Evolutionary conservation across 1,140 invertebrate species (phyloP).

Genomic region (Pachypeltis micranthus): DNA sequence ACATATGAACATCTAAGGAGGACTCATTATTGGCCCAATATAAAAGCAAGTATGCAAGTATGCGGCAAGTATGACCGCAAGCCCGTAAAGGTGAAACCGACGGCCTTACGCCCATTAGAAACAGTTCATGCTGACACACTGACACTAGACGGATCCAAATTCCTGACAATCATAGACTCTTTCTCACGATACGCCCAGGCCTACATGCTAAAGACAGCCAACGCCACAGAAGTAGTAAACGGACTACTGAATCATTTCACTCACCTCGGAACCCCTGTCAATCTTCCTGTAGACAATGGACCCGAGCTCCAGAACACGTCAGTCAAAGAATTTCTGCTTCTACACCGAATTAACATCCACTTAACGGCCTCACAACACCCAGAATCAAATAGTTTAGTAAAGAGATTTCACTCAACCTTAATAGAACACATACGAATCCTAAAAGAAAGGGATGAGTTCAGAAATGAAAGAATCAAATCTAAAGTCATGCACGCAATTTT

Average conservation of each 20-base stretch:
- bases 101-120: no score
- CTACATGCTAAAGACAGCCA: neutral
- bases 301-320: neutral
- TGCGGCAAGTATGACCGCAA: no score
- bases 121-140: neutral
- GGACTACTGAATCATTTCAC: neutral
- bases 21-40: no score
- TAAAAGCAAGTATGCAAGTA: no score
- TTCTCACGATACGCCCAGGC: neutral
- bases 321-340: neutral
- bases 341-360: neutral
- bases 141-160: neutral
- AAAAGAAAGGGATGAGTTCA: neutral
- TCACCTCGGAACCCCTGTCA: neutral
- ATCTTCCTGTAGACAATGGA: neutral
- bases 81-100: no score
- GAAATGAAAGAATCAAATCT: neutral
- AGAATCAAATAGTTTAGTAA: neutral
- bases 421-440: neutral
- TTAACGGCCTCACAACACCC: neutral
- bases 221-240: neutral
- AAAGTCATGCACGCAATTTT: neutral
- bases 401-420: conserved; percentile 1
- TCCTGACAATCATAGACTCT: neutral
- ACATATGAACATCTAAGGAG: no score